These are phyloP conservation scores for Benthosema pterotum DNA, from an alignment of 2,797 vertebrate species.

Conservation along the genomic window DNA sequence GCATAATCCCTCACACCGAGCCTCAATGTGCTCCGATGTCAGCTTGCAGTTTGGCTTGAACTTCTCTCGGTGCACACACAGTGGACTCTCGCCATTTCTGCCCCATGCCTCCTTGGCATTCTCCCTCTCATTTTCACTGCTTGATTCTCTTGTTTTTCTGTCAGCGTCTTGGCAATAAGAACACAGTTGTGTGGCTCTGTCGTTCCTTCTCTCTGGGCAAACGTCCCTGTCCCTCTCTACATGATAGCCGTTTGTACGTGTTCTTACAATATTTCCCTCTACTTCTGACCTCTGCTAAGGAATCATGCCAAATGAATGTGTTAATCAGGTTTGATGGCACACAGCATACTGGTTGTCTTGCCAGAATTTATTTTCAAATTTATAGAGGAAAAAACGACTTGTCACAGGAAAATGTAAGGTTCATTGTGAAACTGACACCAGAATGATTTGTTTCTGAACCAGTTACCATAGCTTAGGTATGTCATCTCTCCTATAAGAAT, in stretches of 20 bases:
- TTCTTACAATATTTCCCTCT: constrained; percentile 5
- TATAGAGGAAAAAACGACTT: too few relatives aligned
- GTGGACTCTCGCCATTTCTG: constrained; percentile 28
- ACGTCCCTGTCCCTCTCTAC: constrained; percentile 41
- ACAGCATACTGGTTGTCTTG: background rate
- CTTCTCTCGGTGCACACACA: constrained; percentile 25
- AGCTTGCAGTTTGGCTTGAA: constrained; percentile 29
- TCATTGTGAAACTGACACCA: too few relatives aligned
- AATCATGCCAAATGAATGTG: background rate
- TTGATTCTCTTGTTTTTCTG: constrained; percentile 39
- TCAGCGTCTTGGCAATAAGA: constrained; percentile 48
- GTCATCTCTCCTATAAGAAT: too few relatives aligned
- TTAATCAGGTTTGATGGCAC: background rate
- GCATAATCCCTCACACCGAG: constrained; percentile 46
- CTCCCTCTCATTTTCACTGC: constrained; percentile 16
- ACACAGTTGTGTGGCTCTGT: constrained; percentile 39
- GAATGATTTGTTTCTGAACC: too few relatives aligned
- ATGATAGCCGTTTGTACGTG: constrained; percentile 35
- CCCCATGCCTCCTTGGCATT: constrained; percentile 44
- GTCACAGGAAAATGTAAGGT: too few relatives aligned
- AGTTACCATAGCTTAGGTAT: too few relatives aligned
- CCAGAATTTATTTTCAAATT: background rate
- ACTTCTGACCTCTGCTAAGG: constrained; percentile 5
- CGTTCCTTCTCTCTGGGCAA: constrained; percentile 36
- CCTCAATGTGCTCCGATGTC: constrained; percentile 16